These are phyloP conservation scores for Trinectes maculatus DNA, from an alignment of 2,113 vertebrate species.

Conservation along the genomic window DNA sequence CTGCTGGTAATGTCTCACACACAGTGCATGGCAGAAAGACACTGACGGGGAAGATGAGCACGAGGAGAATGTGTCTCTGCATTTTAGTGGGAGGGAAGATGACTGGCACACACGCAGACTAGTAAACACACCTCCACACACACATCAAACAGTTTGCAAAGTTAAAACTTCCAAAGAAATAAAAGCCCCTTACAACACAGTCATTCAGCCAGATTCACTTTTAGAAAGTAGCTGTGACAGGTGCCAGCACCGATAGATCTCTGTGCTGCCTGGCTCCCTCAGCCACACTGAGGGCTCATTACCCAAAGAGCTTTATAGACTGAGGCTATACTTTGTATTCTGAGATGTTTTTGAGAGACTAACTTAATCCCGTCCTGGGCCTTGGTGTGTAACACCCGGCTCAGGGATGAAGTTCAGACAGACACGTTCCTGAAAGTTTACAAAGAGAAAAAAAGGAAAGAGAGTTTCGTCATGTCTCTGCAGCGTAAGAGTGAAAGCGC, in stretches of 20 bases:
- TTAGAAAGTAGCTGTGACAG: slow-evolving; percentile 37
- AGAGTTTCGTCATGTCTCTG: too few relatives aligned
- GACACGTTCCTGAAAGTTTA: slow-evolving; percentile 19
- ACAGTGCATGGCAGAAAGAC: slow-evolving; percentile 29
- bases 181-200: slow-evolving; percentile 15
- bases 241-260: slow-evolving; percentile 52
- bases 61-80: slow-evolving; percentile 50
- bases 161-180: slow-evolving; percentile 22
- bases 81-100: slow-evolving; percentile 43
- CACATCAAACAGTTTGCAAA: background rate
- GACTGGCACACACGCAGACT: slow-evolving; percentile 10
- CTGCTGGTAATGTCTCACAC: slow-evolving; percentile 52
- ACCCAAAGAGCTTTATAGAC: slow-evolving; percentile 47
- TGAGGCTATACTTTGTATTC: slow-evolving; percentile 24
- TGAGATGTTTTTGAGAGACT: background rate
- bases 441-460: background rate
- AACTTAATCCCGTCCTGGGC: slow-evolving; percentile 20
- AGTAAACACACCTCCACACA: background rate
- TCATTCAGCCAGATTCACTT: slow-evolving; percentile 33
- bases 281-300: slow-evolving; percentile 53
- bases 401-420: background rate
- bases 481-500: too few relatives aligned
- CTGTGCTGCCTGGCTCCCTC: slow-evolving; percentile 24
- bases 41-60: slow-evolving; percentile 45
- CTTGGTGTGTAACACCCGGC: slow-evolving; percentile 14